phyloP scores from a whole-genome alignment of 2,888 invertebrate genomes.

The Tachina grossa region DNA sequence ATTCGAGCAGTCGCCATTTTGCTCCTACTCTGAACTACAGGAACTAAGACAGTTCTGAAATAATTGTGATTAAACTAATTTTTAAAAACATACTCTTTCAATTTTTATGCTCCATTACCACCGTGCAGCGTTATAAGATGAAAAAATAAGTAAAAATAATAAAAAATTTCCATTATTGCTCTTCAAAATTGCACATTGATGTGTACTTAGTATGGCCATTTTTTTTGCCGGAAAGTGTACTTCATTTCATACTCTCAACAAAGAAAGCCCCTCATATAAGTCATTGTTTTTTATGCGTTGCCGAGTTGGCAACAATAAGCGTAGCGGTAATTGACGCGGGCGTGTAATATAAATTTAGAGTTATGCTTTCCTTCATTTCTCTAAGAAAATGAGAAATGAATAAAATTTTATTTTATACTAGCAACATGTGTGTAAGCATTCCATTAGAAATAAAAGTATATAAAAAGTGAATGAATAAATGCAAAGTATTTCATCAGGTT shows the following conservation, averaged over 20 bases:
- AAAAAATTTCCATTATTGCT: slow-evolving; percentile 58
- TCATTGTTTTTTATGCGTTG: slow-evolving; percentile 70
- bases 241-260: slow-evolving; percentile 36
- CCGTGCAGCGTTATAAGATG: slow-evolving; percentile 39
- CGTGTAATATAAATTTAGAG: slow-evolving; percentile 72
- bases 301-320: slow-evolving; percentile 59
- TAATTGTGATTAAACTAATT: too few species aligned
- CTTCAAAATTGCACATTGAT: slow-evolving; percentile 66
- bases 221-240: slow-evolving; percentile 49
- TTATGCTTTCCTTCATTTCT: slow-evolving; percentile 53
- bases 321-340: slow-evolving; percentile 50
- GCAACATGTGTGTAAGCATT: slow-evolving; percentile 80
- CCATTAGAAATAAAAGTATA: slow-evolving; percentile 55
- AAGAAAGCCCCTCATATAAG: slow-evolving; percentile 58
- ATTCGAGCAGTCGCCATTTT: too few species aligned
- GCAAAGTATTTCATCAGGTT: slow-evolving; percentile 61
- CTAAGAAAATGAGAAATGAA: slow-evolving; percentile 76
- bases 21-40: too few species aligned
- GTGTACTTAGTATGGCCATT: slow-evolving; percentile 66
- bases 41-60: too few species aligned
- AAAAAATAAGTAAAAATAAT: slow-evolving; percentile 35
- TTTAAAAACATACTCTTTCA: too few species aligned
- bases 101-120: neutral
- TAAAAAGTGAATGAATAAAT: slow-evolving; percentile 32
- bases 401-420: slow-evolving; percentile 81